Evolutionary conservation across 2,888 invertebrate species (phyloP).

Genomic region (Euplagia quadripunctaria): DNA sequence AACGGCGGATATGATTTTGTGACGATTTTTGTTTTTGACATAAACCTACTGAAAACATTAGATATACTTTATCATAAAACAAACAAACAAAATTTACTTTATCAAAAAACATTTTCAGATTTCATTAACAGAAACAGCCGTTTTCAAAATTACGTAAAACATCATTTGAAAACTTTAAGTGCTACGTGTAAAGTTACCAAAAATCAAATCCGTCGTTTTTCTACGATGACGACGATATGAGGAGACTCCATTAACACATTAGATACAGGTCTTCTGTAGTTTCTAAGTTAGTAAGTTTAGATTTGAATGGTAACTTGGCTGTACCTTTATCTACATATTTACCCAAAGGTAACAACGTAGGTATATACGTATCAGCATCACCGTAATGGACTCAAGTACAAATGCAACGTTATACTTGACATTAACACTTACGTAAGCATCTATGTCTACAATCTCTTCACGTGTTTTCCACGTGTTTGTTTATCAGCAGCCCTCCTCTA

Average conservation of each 20-base stretch:
- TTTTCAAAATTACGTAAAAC: too few species aligned
- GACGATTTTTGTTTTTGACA: too few species aligned
- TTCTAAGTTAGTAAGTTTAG: not conserved
- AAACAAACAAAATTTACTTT: not conserved
- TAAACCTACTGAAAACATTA: too few species aligned
- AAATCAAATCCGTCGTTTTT: too few species aligned
- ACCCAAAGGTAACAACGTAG: too few species aligned
- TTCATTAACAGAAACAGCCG: too few species aligned
- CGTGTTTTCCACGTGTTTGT: not conserved
- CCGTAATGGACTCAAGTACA: not conserved
- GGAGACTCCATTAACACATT: too few species aligned
- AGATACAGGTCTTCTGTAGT: not conserved
- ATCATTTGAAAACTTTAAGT: too few species aligned
- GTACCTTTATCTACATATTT: too few species aligned
- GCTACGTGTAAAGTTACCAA: too few species aligned
- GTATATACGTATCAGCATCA: not conserved
- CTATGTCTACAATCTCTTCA: not conserved
- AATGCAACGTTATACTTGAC: not conserved
- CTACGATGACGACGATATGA: too few species aligned
- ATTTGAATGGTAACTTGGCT: not conserved
- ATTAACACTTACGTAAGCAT: not conserved
- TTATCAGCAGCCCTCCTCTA: not conserved
- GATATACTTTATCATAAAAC: not conserved
- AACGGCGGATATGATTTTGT: too few species aligned
- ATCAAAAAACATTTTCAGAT: not conserved